Evolutionary conservation across 2,888 invertebrate species (phyloP).

Genomic region (Mactromeris polynyma): DNA sequence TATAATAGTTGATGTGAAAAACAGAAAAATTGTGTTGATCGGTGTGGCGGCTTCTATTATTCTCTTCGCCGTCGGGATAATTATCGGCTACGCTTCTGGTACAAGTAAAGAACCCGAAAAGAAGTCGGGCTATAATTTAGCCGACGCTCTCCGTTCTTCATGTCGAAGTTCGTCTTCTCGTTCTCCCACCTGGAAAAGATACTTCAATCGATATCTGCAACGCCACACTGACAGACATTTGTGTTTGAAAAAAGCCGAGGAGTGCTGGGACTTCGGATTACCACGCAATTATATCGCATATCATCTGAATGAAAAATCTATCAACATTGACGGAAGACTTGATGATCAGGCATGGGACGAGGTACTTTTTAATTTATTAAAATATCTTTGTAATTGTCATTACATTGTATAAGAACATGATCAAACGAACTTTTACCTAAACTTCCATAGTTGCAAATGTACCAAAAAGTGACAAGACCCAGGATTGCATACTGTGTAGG

Average conservation of each 20-base stretch:
- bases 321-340: constrained; percentile 62
- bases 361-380: neutral
- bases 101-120: neutral
- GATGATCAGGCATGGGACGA: constrained; percentile 62
- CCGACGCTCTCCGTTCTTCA: neutral
- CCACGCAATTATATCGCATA: constrained; percentile 61
- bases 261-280: constrained; percentile 46
- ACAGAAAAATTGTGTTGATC: constrained; percentile 56
- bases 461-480: no score
- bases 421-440: no score
- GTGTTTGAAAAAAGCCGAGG: constrained; percentile 28
- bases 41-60: constrained; percentile 35
- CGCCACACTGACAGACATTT: constrained; percentile 19
- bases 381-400: no score
- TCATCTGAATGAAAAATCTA: constrained; percentile 47
- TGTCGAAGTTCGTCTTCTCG: neutral
- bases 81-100: constrained; percentile 65
- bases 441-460: no score
- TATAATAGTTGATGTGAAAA: constrained; percentile 63
- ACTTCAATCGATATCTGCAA: constrained; percentile 36
- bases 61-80: constrained; percentile 56
- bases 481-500: no score
- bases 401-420: no score
- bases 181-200: constrained; percentile 14
- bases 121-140: neutral